A percentile compares a stretch with the other conserved stretches of the same genome.
phyloP scores from a whole-genome alignment of 1,140 invertebrate genomes.

The Thalassaphorura encarpata region DNA sequence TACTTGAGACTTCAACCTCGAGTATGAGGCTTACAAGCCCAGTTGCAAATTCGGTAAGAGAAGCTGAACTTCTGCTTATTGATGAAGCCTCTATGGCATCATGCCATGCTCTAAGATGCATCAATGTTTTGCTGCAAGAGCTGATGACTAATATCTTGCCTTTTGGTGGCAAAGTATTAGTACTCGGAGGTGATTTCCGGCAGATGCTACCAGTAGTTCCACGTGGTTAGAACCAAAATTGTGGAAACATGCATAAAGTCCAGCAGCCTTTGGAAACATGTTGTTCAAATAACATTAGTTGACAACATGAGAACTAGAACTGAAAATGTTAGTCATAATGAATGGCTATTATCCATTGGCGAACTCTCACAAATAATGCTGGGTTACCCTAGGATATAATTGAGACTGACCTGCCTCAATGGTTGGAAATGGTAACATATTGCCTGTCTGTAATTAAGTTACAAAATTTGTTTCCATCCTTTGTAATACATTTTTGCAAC shows the following conservation, averaged over 20 bases:
- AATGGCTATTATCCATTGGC: background rate
- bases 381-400: background rate
- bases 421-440: conserved; percentile 7
- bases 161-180: conserved; percentile 33
- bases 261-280: background rate
- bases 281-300: background rate
- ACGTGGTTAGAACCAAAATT: conserved; percentile 20
- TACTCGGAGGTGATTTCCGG: conserved; percentile 35
- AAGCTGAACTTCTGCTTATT: conserved; percentile 28
- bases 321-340: background rate
- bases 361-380: background rate
- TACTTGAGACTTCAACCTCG: conserved; percentile 19
- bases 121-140: conserved; percentile 29
- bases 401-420: background rate
- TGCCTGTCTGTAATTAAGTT: too few relatives aligned
- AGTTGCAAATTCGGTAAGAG: conserved; percentile 17
- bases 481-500: background rate
- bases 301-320: background rate
- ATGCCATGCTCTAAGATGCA: conserved; percentile 22
- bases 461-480: too few relatives aligned
- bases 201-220: conserved; percentile 33
- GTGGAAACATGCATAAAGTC: conserved; percentile 22
- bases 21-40: conserved; percentile 7
- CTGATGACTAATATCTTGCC: conserved; percentile 17
- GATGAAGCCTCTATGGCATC: conserved; percentile 34